These are phyloP conservation scores for Hydrophis major DNA, from an alignment of 2,797 vertebrate genomes.

Conservation along the genomic window DNA sequence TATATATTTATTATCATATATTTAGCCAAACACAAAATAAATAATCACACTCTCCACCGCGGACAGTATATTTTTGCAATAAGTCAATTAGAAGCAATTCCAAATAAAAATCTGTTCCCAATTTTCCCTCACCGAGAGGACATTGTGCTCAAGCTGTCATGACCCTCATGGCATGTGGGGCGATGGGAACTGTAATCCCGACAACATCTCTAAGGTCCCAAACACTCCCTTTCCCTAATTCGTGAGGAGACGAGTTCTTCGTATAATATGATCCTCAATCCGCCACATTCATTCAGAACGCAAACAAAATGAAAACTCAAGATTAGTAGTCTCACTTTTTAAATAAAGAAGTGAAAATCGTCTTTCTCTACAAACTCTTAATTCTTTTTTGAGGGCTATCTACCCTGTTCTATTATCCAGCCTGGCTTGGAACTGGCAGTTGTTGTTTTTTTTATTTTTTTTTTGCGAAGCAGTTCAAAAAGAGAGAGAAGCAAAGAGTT, in stretches of 20 bases:
- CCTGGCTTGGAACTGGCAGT: neutral
- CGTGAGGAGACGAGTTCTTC: neutral
- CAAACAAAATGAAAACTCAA: neutral
- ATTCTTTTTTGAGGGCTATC: neutral
- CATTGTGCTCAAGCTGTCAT: neutral
- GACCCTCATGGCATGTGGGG: neutral
- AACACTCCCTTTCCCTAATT: neutral
- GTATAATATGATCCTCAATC: neutral
- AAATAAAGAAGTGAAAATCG: neutral
- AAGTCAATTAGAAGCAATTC: neutral
- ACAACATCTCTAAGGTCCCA: neutral
- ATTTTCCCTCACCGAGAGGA: accelerated
- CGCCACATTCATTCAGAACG: neutral
- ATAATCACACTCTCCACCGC: neutral
- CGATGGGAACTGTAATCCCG: neutral
- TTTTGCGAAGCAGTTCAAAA: neutral
- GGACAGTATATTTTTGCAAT: neutral
- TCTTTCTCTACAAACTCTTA: no score
- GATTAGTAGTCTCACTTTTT: neutral
- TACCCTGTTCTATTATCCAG: neutral
- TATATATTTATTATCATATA: no score
- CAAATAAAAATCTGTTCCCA: neutral
- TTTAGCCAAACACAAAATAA: neutral
- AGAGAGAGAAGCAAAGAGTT: neutral
- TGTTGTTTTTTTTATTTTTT: no score